These are phyloP conservation scores for Corynorhinus townsendii DNA, from an alignment of 2,113 vertebrate genomes.

Conservation along the genomic window DNA sequence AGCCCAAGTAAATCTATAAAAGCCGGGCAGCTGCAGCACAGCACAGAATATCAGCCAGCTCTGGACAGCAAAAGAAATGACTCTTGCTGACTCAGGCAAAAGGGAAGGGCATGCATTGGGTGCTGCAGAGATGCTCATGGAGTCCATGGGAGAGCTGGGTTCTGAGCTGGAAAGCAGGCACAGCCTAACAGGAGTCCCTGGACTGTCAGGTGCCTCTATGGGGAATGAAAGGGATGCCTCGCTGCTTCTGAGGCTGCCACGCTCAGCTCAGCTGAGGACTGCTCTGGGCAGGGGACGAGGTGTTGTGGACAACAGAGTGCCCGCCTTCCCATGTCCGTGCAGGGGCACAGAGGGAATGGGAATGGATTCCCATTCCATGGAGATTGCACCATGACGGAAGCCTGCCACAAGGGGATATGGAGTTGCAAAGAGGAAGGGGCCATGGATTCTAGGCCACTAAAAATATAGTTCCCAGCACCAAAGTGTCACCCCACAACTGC, in stretches of 20 bases:
- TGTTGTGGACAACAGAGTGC: fast-evolving
- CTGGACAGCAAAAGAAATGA: background rate
- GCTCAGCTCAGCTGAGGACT: background rate
- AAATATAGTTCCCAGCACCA: fast-evolving
- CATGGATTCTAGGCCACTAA: background rate
- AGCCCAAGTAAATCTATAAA: background rate
- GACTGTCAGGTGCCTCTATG: fast-evolving
- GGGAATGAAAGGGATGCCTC: fast-evolving
- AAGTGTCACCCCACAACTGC: background rate
- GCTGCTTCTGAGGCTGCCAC: background rate
- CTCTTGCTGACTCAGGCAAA: background rate
- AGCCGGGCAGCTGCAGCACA: background rate
- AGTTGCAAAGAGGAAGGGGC: background rate
- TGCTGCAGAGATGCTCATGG: background rate
- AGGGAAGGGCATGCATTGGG: background rate
- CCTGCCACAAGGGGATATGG: background rate
- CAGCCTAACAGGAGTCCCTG: background rate
- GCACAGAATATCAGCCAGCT: background rate
- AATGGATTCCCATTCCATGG: too few species aligned
- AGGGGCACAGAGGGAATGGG: too few species aligned
- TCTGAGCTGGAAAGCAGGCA: background rate
- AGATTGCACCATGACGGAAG: background rate
- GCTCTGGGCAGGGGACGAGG: background rate
- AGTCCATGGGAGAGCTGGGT: background rate
- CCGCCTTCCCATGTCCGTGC: background rate